Base-by-base conservation (phyloP, 1,140 invertebrate species). In the Hormaphis cornu region DNA sequence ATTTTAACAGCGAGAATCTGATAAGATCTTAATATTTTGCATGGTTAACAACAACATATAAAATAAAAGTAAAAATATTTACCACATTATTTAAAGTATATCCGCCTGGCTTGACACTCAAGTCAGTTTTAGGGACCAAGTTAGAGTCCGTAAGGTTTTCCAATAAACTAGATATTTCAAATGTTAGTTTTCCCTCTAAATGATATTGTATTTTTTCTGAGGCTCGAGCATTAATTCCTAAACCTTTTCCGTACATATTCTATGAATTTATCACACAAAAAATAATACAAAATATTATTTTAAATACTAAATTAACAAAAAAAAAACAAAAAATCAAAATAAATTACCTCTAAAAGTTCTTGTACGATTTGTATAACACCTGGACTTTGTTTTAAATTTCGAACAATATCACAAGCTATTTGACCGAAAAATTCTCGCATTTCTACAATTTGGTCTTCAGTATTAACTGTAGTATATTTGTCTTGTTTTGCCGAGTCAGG, bases 81-180 rank as follows among this genome's bases (percentile, higher is more conserved):
- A 66, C 61, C 40, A 10, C 28, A 33, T 48, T 50, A 16, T 42
- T 18, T 14, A 50, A 50, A 33, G 28, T 48, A 50, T 66, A 66
- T 22, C 61, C 44, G n/a, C 44, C 61, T 0, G 61, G 61, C 28
- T 66, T 66, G 18, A 22, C 28, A 33, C n/a, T 46, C 3, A 48
- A 14, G 16, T 35, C 44, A n/a, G 18, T 1, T 66, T 66, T 66
- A 50, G 80, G 76, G 70, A 81, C 81, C 42, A 89, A 76, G 70
- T 87, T 83, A 0, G 82, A 79, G 8, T 86, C 85, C 33, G 83
- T 83, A 3, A 90, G 76, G 74, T 85, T 81, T 2, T 80, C 78
- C n/a, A 89, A 74, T 7, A 84, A 73, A 72, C 83, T 80, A 0
- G 83, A 83, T 18, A 88, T 80, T 73, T 82, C 78, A 1, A 82